Evolutionary conservation across 2,113 vertebrate species (phyloP).

Genomic region (Hemichromis elongatus): DNA sequence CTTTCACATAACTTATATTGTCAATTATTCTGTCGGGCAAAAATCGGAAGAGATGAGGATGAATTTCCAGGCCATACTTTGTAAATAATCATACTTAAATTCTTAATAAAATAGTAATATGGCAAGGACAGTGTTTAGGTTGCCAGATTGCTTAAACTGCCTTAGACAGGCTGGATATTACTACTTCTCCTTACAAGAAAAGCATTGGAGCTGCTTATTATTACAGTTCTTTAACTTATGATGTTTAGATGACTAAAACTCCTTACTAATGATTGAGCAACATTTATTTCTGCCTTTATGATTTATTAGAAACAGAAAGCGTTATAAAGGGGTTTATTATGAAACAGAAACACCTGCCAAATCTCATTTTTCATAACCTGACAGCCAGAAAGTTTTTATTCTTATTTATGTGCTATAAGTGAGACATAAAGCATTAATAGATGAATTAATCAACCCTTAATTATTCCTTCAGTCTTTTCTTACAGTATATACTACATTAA

Average conservation of each 20-base stretch:
- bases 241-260: background rate
- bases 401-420: background rate
- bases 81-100: background rate
- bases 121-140: background rate
- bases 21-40: background rate
- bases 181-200: background rate
- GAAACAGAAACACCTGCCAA: background rate
- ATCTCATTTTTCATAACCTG: background rate
- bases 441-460: background rate
- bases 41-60: background rate
- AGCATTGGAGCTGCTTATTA: background rate
- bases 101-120: background rate
- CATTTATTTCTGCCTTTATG: background rate
- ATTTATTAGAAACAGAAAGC: background rate
- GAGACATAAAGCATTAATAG: background rate
- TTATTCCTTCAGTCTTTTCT: background rate
- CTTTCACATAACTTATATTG: background rate
- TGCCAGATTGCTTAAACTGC: background rate
- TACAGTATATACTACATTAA: background rate
- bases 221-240: background rate
- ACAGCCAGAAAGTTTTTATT: background rate
- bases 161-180: background rate
- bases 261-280: background rate
- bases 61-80: background rate
- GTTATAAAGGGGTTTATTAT: background rate